Percentiles rank a stretch among this genome's conserved stretches.
Evolutionary conservation across 2,888 invertebrate species (phyloP).

Genomic region (Hydrotaea cyrtoneurina): DNA sequence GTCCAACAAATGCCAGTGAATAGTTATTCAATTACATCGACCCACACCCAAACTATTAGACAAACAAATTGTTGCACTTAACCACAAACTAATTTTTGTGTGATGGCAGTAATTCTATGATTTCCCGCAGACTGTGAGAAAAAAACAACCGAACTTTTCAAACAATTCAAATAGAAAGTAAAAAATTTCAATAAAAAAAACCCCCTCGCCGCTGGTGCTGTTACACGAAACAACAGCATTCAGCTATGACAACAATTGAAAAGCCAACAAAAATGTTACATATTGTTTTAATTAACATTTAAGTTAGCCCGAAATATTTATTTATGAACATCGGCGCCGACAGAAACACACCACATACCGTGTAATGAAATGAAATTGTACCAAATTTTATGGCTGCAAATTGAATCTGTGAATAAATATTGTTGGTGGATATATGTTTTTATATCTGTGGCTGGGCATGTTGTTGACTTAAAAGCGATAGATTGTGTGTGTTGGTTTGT

Average conservation of each 20-base stretch:
- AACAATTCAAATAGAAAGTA: constrained; percentile 24
- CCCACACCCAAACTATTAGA: background rate
- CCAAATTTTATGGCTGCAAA: constrained; percentile 34
- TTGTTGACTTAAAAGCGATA: constrained; percentile 14
- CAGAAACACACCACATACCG: constrained; percentile 13
- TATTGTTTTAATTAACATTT: constrained; percentile 39
- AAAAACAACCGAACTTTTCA: background rate
- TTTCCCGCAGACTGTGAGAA: background rate
- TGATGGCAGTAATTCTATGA: background rate
- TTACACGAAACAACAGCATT: background rate
- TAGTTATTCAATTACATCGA: constrained; percentile 6
- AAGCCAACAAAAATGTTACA: background rate
- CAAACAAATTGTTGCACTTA: background rate
- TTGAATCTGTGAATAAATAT: constrained; percentile 31
- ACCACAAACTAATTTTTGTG: constrained; percentile 16
- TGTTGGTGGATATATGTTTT: background rate
- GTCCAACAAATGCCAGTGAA: background rate
- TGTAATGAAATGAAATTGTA: constrained; percentile 20
- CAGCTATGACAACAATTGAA: background rate
- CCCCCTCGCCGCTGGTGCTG: background rate
- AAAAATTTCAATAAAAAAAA: constrained; percentile 18
- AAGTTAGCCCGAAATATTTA: constrained; percentile 14
- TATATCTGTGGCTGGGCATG: background rate
- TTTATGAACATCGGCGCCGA: constrained; percentile 15
- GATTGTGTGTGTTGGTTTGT: background rate